phyloP scores from a whole-genome alignment of 2,888 invertebrate species.

The Papilio demoleus region DNA sequence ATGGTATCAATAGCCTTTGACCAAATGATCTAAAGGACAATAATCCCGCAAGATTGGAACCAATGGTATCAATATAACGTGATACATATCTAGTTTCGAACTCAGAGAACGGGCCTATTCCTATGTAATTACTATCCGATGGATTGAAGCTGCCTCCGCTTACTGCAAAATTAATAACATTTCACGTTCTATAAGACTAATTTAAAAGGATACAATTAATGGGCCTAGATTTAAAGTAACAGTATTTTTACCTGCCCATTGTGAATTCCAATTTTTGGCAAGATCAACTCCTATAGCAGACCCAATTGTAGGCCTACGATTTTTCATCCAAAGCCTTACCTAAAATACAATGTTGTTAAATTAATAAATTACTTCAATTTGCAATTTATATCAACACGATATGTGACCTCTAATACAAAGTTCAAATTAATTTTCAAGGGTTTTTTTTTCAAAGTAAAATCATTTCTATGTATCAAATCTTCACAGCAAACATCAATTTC shows the following conservation, averaged over 20 bases:
- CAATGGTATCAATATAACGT: conserved; percentile 69
- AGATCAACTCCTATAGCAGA: conserved; percentile 84
- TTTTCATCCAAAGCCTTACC: conserved; percentile 87
- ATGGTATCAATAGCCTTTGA: conserved; percentile 84
- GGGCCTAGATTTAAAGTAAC: background rate
- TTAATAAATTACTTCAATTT: no score
- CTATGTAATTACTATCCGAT: conserved; percentile 74
- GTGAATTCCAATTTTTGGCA: conserved; percentile 86
- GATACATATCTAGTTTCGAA: conserved; percentile 77
- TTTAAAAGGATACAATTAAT: no score
- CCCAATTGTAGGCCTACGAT: conserved; percentile 72
- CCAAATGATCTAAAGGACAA: conserved; percentile 87
- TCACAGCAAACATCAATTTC: background rate
- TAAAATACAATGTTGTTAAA: conserved; percentile 50
- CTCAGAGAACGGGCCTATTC: conserved; percentile 83
- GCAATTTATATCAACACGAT: no score
- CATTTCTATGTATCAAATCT: no score
- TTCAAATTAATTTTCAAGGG: no score
- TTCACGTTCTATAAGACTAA: background rate
- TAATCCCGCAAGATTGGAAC: conserved; percentile 74
- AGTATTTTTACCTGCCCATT: conserved; percentile 80
- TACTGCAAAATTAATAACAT: conserved; percentile 58
- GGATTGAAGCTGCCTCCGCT: conserved; percentile 74
- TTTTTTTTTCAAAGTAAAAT: no score
- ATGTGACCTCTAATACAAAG: no score